These are phyloP conservation scores for Eueides isabella DNA, from an alignment of 1,140 invertebrate species.

Conservation along the genomic window DNA sequence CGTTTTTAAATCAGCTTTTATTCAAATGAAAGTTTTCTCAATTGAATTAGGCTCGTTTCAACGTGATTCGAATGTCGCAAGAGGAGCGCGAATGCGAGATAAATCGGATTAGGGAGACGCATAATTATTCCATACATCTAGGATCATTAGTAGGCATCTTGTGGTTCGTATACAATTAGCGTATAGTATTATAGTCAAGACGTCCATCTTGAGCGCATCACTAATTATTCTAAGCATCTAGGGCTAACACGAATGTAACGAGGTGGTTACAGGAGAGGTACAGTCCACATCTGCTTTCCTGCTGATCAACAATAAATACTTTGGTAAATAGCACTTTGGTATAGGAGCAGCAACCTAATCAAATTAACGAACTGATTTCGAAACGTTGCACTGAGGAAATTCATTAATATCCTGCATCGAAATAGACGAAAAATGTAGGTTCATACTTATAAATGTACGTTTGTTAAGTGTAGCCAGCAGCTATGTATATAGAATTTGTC, in stretches of 20 bases:
- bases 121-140: conserved; percentile 26
- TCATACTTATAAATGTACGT: neutral
- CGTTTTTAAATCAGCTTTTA: conserved; percentile 50
- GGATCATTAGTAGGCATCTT: conserved; percentile 41
- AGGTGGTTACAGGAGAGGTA: conserved; percentile 37
- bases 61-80: too few species aligned
- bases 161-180: conserved; percentile 40
- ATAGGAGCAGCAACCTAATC: conserved; percentile 63
- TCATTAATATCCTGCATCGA: conserved; percentile 76
- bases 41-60: neutral
- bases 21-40: conserved; percentile 29
- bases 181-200: conserved; percentile 43
- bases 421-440: conserved; percentile 61
- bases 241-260: conserved; percentile 37
- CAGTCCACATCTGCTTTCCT: conserved; percentile 36
- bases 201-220: conserved; percentile 44
- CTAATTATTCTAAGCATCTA: conserved; percentile 47
- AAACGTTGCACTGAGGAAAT: conserved; percentile 69
- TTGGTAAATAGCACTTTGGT: conserved; percentile 35
- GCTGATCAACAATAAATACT: conserved; percentile 54
- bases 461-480: too few species aligned
- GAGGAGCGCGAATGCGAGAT: neutral
- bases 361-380: conserved; percentile 74
- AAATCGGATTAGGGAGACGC: neutral
- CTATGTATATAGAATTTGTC: too few species aligned